These are phyloP conservation scores for Eulemur albifrons DNA, from an alignment of 2,797 vertebrate genomes.

Conservation along the genomic window DNA sequence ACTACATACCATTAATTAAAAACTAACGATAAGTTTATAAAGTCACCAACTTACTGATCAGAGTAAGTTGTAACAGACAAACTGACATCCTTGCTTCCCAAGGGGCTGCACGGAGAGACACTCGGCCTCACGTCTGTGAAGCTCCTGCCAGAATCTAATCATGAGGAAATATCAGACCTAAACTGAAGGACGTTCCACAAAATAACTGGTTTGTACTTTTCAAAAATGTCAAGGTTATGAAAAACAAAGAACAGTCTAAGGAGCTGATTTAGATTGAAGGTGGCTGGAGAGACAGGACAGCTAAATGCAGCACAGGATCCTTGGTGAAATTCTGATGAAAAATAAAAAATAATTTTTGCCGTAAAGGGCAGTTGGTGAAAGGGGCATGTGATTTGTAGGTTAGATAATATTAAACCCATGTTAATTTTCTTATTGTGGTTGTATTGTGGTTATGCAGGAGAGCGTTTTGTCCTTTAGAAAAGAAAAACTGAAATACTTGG, in stretches of 20 bases:
- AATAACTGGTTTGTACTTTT: constrained; percentile 49
- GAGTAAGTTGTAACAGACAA: background rate
- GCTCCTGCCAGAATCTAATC: background rate
- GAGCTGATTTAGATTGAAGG: background rate
- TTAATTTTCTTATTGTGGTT: background rate
- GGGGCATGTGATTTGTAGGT: background rate
- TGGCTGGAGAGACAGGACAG: background rate
- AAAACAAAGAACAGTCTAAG: background rate
- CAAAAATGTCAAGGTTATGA: constrained; percentile 37
- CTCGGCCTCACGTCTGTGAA: background rate
- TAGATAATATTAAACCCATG: background rate
- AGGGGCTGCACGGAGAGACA: background rate
- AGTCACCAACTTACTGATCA: background rate
- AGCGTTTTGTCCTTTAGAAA: background rate
- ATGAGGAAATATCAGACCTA: constrained; percentile 16
- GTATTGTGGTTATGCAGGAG: background rate
- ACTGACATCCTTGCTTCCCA: background rate
- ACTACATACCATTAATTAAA: background rate
- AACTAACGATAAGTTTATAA: background rate
- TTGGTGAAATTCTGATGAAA: background rate
- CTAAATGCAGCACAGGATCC: background rate
- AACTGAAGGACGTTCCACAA: constrained; percentile 12
- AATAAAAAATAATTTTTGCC: background rate
- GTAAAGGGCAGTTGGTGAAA: background rate
- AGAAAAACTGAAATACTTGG: background rate